Percentiles rank a stretch among this genome's conserved stretches.
These are phyloP conservation scores for Achatina immaculata DNA, from an alignment of 1,140 invertebrate genomes.

Conservation along the genomic window DNA sequence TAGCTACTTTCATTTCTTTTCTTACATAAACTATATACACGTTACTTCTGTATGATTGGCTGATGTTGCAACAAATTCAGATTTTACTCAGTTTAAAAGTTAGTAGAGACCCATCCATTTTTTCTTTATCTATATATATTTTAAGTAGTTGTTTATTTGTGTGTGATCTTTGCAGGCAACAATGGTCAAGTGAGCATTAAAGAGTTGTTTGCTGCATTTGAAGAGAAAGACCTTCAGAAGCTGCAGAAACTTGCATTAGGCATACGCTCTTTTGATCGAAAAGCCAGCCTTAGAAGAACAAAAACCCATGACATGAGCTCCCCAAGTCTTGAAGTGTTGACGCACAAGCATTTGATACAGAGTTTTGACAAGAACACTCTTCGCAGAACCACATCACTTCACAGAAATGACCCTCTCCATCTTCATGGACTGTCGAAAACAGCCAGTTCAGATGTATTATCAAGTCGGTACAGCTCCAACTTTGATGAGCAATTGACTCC, in stretches of 20 bases:
- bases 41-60: too few relatives aligned
- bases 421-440: constrained; percentile 44
- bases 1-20: too few relatives aligned
- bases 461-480: background rate
- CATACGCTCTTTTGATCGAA: constrained; percentile 49
- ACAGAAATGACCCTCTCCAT: constrained; percentile 50
- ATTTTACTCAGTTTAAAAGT: too few relatives aligned
- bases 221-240: constrained; percentile 49
- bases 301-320: constrained; percentile 45
- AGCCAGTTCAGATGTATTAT: background rate
- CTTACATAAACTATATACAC: too few relatives aligned
- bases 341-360: constrained; percentile 47
- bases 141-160: too few relatives aligned
- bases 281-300: constrained; percentile 43
- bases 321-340: constrained; percentile 31
- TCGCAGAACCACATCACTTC: constrained; percentile 40
- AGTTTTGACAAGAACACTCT: constrained; percentile 48
- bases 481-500: background rate
- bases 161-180: constrained; percentile 9
- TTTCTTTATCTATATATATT: too few relatives aligned
- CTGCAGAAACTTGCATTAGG: constrained; percentile 45
- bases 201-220: constrained; percentile 56
- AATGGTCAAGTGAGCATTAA: constrained; percentile 37
- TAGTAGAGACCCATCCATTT: too few relatives aligned
- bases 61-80: too few relatives aligned